Conservation (phyloP, 2,888 invertebrate genomes). For the Euplagia quadripunctaria region DNA sequence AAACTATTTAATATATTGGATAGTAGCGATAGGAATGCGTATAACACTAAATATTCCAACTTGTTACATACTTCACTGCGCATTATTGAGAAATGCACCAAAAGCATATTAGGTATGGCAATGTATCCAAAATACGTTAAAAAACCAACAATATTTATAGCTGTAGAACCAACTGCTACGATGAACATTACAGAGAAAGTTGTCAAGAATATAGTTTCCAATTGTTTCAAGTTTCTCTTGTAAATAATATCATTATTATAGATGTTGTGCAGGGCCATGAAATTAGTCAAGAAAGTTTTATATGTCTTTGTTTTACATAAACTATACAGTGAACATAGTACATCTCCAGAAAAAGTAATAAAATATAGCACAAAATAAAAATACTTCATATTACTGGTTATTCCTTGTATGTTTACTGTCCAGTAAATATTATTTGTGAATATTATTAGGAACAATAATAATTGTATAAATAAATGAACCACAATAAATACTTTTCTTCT, state of each 20-base stretch:
- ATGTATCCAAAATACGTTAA: too few relatives aligned
- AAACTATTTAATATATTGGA: too few relatives aligned
- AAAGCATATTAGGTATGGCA: too few relatives aligned
- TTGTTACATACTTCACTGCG: too few relatives aligned
- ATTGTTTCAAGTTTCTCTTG: neutral
- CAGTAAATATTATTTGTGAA: neutral
- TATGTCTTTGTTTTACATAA: neutral
- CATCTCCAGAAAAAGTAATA: neutral
- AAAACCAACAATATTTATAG: too few relatives aligned
- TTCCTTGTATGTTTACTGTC: neutral
- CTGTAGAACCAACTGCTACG: too few relatives aligned
- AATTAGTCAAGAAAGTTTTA: neutral
- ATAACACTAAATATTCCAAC: too few relatives aligned
- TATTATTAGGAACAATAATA: neutral
- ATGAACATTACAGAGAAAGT: neutral
- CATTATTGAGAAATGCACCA: too few relatives aligned
- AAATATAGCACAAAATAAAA: neutral
- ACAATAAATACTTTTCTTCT: neutral
- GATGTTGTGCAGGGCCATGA: neutral
- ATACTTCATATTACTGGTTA: neutral
- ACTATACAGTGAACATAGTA: neutral
- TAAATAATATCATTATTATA: neutral
- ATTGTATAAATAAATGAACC: neutral
- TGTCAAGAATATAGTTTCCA: neutral
- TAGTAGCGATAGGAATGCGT: too few relatives aligned